A percentile compares a stretch with the other conserved stretches of the same genome.
Conservation (phyloP, 2,888 invertebrate genomes). For the Thymelicus acteon region DNA sequence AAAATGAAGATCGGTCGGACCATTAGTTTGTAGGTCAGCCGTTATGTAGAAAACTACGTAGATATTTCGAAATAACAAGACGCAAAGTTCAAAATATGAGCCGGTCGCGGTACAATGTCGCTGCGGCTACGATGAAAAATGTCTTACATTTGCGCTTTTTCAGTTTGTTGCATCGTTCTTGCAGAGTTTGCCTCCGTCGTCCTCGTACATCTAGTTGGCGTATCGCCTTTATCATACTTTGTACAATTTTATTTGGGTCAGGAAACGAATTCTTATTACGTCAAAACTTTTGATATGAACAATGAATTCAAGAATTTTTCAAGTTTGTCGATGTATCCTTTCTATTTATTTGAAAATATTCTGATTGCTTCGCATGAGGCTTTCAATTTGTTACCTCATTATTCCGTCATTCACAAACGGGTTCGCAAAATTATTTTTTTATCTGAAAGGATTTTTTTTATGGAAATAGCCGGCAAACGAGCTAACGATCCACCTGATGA, state of each 20-base stretch:
- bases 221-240: slow-evolving; percentile 35
- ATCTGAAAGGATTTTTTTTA: too few species aligned
- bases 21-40: slow-evolving; percentile 7
- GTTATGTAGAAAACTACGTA: slow-evolving; percentile 18
- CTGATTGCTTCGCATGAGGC: background rate
- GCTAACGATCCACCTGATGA: too few species aligned
- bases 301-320: slow-evolving; percentile 23
- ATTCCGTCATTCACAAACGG: too few species aligned
- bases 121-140: slow-evolving; percentile 35
- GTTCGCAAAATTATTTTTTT: too few species aligned
- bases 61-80: slow-evolving; percentile 35
- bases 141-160: slow-evolving; percentile 38
- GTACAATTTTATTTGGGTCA: slow-evolving; percentile 34
- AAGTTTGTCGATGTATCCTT: slow-evolving; percentile 7
- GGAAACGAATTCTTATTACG: slow-evolving; percentile 30
- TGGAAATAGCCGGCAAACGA: too few species aligned
- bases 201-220: slow-evolving; percentile 36
- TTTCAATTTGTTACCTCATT: too few species aligned
- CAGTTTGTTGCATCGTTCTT: slow-evolving; percentile 36
- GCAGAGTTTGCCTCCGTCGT: slow-evolving; percentile 32
- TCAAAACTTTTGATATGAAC: slow-evolving; percentile 30
- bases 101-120: slow-evolving; percentile 29
- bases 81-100: slow-evolving; percentile 37
- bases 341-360: background rate
- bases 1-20: slow-evolving; percentile 19